phyloP scores from a whole-genome alignment of 2,797 vertebrate genomes.

The Tauraco hartlaubi region DNA sequence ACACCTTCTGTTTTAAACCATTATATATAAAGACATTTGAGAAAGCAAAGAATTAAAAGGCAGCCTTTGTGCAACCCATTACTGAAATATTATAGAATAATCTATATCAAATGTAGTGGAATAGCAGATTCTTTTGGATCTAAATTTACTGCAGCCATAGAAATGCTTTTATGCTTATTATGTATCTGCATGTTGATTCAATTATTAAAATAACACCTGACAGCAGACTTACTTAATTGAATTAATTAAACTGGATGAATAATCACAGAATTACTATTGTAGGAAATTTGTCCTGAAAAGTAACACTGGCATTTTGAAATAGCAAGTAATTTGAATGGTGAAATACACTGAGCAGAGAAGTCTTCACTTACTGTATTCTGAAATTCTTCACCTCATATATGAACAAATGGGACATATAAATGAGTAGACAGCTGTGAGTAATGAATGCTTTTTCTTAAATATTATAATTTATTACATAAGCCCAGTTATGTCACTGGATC shows the following conservation, averaged over 20 bases:
- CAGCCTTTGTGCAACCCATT: conserved; percentile 86
- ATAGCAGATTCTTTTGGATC: conserved; percentile 87
- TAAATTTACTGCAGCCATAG: conserved; percentile 90
- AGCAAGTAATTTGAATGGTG: conserved; percentile 81
- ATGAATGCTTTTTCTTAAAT: conserved; percentile 53
- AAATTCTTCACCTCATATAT: conserved; percentile 47
- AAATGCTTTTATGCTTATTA: conserved; percentile 92
- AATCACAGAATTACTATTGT: conserved; percentile 85
- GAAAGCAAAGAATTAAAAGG: conserved; percentile 88
- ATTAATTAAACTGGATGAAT: conserved; percentile 91
- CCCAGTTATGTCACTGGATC: conserved; percentile 25
- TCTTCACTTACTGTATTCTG: conserved; percentile 65
- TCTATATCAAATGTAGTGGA: conserved; percentile 88
- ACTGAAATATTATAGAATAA: conserved; percentile 91
- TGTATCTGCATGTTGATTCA: conserved; percentile 91
- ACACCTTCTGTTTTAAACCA: conserved; percentile 89
- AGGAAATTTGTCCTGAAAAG: conserved; percentile 86
- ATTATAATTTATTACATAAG: conserved; percentile 23
- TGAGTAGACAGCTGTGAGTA: conserved; percentile 66
- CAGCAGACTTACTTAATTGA: conserved; percentile 92
- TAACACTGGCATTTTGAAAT: conserved; percentile 84
- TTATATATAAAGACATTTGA: conserved; percentile 88
- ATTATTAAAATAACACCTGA: conserved; percentile 92
- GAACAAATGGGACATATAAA: conserved; percentile 74
- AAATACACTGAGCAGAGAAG: conserved; percentile 77